phyloP scores from a whole-genome alignment of 1,140 invertebrate genomes.

The Trachelipus rathkii region DNA sequence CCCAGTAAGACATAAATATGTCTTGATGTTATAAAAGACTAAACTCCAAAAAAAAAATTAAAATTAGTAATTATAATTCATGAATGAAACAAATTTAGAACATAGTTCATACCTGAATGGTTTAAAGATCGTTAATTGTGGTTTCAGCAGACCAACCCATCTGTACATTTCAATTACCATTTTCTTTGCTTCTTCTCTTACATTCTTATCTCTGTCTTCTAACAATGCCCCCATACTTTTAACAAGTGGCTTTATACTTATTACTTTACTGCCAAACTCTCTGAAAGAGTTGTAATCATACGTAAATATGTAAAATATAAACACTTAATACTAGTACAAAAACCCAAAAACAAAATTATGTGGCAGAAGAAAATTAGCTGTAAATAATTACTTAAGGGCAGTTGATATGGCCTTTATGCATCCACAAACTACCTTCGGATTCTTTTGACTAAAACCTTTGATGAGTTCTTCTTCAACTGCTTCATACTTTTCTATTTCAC shows the following conservation, averaged over 20 bases:
- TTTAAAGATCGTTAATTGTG: slow-evolving; percentile 79
- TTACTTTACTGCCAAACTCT: slow-evolving; percentile 87
- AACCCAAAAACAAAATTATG: background rate
- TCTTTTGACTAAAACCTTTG: slow-evolving; percentile 84
- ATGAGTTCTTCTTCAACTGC: slow-evolving; percentile 82
- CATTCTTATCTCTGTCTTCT: slow-evolving; percentile 85
- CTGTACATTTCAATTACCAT: slow-evolving; percentile 86
- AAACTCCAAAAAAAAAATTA: background rate
- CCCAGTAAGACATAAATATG: background rate
- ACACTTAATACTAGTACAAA: no score
- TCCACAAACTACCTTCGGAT: slow-evolving; percentile 87
- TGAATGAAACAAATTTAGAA: slow-evolving; percentile 2
- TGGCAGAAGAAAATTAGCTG: background rate
- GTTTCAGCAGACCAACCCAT: slow-evolving; percentile 82
- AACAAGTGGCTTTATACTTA: slow-evolving; percentile 80
- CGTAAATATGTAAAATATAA: no score
- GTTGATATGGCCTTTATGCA: slow-evolving; percentile 72
- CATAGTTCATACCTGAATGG: slow-evolving; percentile 60
- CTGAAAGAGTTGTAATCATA: slow-evolving; percentile 48
- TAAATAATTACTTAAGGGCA: slow-evolving; percentile 60
- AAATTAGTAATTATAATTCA: background rate
- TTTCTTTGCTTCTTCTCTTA: slow-evolving; percentile 84
- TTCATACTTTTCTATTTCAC: slow-evolving; percentile 95
- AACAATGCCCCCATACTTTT: slow-evolving; percentile 73
- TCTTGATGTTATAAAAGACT: background rate